Base-by-base conservation (phyloP, 2,888 invertebrate species). In the Ophraella communa region DNA sequence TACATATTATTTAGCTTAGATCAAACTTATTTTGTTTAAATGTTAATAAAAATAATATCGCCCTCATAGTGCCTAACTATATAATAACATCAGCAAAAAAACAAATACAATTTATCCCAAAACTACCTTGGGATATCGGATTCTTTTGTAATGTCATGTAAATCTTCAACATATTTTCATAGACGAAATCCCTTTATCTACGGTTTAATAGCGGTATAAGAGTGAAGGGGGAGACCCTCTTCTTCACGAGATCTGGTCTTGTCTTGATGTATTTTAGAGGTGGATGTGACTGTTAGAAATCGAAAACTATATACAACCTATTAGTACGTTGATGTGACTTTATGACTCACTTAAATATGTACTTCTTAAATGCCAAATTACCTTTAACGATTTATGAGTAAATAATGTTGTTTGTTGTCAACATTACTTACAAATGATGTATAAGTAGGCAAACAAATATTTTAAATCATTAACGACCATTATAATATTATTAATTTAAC, bases 141-240 rank as follows among this genome's bases (percentile, higher is more conserved):
- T 60, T 64, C 64, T 64, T 64, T 64, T n/a, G n/a, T n/a, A n/a
- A n/a, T 42, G 59, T 49, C 59, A 59, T 57, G 59, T 64, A 53
- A 64, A 59, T 51, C 56, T 45, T 54, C 44, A 33, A 60, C 60
- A 62, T 65, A 65, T 62, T 62, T 65, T 63, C 64, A 63, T 64
- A 47, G 60, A 60, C 67, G 61, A 65, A 63, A 68, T 68, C 62
- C 62, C 65, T 65, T 68, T 65, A 68, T 68, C 67, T 62, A 59
- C 33, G 67, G 53, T 51, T 51, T 51, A 44, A 53, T 24, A 62
- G 53, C 58, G 45, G 45, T 45, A 27, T 21, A 51, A 56, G 52
- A 49, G 53, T 23, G 27, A 51, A 24, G 49, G 49, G 49, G 49
- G 49, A 17, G 27, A 27, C 56, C 62, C 56, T 55, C 51, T 24